These are phyloP conservation scores for Apotomis betuletana DNA, from an alignment of 2,888 invertebrate species.

Conservation along the genomic window DNA sequence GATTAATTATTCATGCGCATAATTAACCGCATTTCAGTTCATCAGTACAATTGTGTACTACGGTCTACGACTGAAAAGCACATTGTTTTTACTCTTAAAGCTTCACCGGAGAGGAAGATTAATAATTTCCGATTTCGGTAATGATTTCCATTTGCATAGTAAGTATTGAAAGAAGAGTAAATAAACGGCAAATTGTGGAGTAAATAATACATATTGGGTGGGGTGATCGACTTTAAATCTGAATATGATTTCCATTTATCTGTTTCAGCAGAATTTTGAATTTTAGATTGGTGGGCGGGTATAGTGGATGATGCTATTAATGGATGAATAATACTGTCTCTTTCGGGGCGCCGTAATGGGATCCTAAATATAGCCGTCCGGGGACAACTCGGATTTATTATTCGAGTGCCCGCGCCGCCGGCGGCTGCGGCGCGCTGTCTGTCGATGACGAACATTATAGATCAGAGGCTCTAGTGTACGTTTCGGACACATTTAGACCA, in stretches of 20 bases:
- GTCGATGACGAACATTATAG: neutral
- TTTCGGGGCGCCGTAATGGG: constrained; percentile 57
- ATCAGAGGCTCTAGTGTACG: neutral
- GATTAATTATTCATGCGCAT: constrained; percentile 79
- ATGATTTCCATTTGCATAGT: constrained; percentile 16
- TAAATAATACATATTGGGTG: constrained; percentile 16
- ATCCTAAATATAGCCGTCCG: constrained; percentile 56
- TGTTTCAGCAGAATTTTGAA: constrained; percentile 69
- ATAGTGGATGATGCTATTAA: constrained; percentile 59
- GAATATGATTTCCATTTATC: constrained; percentile 67
- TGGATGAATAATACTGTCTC: constrained; percentile 66
- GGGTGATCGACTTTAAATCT: constrained; percentile 55
- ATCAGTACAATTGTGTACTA: neutral
- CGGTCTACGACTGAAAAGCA: neutral
- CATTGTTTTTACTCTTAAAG: neutral
- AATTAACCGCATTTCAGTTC: constrained; percentile 55
- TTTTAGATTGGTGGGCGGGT: constrained; percentile 58
- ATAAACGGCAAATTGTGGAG: constrained; percentile 8
- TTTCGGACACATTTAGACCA: too few relatives aligned
- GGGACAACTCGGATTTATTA: constrained; percentile 7
- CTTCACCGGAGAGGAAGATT: neutral
- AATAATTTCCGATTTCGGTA: constrained; percentile 13
- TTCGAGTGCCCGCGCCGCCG: neutral
- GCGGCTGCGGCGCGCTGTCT: neutral
- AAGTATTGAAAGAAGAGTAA: constrained; percentile 14